Evolutionary conservation across 2,797 vertebrate species (phyloP), one percentile per base, ranked within the genome.

Genomic region (Salmo trutta): DNA sequence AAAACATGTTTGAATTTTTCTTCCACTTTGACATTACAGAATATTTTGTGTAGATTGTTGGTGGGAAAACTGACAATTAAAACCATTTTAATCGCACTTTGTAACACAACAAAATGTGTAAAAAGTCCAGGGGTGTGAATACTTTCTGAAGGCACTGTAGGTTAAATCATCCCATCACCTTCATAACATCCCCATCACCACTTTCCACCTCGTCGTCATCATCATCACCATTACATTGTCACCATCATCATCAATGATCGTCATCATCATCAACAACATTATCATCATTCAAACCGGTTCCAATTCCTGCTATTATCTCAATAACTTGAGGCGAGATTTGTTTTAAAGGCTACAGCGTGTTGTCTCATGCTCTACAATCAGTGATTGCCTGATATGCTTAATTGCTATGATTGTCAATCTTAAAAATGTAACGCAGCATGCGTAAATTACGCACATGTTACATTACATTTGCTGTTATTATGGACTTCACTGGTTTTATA

Each of bases 391-490:
- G 24, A 62, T 21, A 47, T 24, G 59, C 59, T 62, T 62, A 62
- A 62, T 62, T 62, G 7, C 21, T 24, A 12, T 62, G 59, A 62
- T 24, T 24, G 59, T 8, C 59, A 12, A 62, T 21, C 8, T 10
- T 12, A 14, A 62, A n/a, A 6, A 19, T 24, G n/a, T 62, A 62
- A 62, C 6, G n/a, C 59, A 62, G 0, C 56, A 62, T 62, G 19
- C 5, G 24, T 66, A 78, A 85, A 77, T 82, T 73, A 67, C 73
- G 54, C 68, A 31, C 14, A 31, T 29, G 4, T 29, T 67, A 4
- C 65, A 31, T 68, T 1, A 33, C 66, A 68, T 36, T 33, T 31
- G 5, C 17, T 68, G 17, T 33, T 68, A 19, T 68, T 24, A 73
- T 17, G 27, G 5, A 73, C 14, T 21, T 21, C 10, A 53, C 15